Base-by-base conservation (phyloP, 2,888 invertebrate species). In the Synanthedon andrenaeformis region DNA sequence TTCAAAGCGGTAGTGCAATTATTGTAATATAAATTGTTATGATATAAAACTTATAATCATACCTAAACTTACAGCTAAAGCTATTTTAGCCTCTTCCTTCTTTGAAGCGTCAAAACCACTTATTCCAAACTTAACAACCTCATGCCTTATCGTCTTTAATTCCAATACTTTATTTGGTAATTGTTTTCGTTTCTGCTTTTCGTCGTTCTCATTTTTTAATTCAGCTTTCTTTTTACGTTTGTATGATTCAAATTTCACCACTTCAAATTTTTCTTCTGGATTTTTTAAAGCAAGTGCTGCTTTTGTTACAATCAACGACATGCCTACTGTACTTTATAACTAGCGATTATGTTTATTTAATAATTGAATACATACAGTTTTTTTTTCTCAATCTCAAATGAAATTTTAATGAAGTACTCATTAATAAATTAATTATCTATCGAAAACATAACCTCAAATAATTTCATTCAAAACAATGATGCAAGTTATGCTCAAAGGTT, bases 41-140 rank as follows among this genome's bases (percentile, higher is more conserved):
- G 1, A 3, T 6, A 45, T 45, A 45, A 45, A 45, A 14, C 13
- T 45, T 45, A 8, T 35, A 10, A 8, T 13, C 45, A 45, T 45
- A 84, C 93, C 96, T 69, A 97, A 89, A 74, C 92, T 93, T 41
- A 96, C 89, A 1, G 94, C 92, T 13, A 94, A 78, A 4, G 92
- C 91, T 49, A 93, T 89, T 85, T 94, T 93, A n/a, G 94, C 94
- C 72, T 93, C 91, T 63, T 92, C 90, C 66, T 94, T 93, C 67
- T 93, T 91, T 10, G 89, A 83, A 3, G 91, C 84, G 55, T 91
- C 89, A 54, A 95, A 91, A 53, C 94, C 95, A 28, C 91, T 90
- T 82, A 94, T 93, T 41, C 95, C 96, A 76, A 96, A 94, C 69
- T 93, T 95, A 6, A 94, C 90, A 4, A 97, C 90, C 72, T 97